These are phyloP conservation scores for Pachyramphus minor DNA, from an alignment of 2,113 vertebrate species.

Conservation along the genomic window DNA sequence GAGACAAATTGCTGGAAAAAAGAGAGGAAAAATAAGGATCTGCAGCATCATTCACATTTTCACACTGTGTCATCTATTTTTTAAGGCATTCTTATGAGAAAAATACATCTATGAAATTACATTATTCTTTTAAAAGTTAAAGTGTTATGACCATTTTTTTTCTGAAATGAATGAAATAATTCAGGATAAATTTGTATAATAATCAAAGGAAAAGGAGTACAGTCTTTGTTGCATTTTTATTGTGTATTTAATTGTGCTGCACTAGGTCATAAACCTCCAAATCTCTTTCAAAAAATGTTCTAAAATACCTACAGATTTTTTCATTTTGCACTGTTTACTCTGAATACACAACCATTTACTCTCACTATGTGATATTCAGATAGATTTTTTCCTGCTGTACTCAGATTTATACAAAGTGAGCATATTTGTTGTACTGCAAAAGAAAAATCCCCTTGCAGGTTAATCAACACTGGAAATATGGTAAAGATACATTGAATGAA, in stretches of 20 bases:
- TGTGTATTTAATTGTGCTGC: not conserved
- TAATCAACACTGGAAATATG: not conserved
- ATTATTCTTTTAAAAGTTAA: not conserved
- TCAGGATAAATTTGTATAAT: not conserved
- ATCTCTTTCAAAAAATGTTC: not conserved
- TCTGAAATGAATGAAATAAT: not conserved
- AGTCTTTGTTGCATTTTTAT: not conserved
- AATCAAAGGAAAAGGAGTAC: not conserved
- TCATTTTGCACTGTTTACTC: not conserved
- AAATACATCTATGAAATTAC: not conserved
- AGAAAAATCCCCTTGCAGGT: not conserved
- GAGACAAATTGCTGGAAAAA: not conserved
- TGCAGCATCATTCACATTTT: not conserved
- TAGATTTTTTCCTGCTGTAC: not conserved
- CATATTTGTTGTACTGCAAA: not conserved
- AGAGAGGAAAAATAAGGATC: not conserved
- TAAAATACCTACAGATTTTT: not conserved
- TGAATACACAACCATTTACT: not conserved
- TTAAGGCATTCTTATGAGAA: not conserved
- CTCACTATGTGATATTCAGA: not conserved
- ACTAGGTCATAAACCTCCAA: not conserved
- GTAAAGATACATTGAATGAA: not conserved
- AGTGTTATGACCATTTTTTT: not conserved
- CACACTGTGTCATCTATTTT: not conserved
- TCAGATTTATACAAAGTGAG: not conserved